These are phyloP conservation scores for Escarpia spicata DNA, from an alignment of 2,888 invertebrate species.

Conservation along the genomic window DNA sequence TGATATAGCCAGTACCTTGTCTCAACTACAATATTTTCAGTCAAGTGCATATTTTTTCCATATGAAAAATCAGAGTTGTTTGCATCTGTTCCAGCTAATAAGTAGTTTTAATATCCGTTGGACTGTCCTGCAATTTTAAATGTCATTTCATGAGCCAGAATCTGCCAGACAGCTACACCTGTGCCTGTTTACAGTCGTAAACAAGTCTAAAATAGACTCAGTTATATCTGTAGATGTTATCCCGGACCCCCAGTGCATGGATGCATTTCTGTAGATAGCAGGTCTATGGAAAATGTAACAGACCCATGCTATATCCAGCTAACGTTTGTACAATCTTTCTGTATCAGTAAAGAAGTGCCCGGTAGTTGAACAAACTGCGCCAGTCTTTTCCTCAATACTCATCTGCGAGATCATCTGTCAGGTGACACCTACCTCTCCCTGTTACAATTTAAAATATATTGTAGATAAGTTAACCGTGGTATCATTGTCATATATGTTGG, in stretches of 20 bases:
- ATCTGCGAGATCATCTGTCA: not conserved
- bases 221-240: not conserved
- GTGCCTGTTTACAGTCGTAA: not conserved
- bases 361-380: too few species aligned
- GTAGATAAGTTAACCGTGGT: not conserved
- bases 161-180: not conserved
- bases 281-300: not conserved
- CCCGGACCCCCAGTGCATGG: not conserved
- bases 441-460: not conserved
- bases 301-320: not conserved
- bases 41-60: too few species aligned
- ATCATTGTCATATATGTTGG: too few species aligned
- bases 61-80: too few species aligned
- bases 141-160: too few species aligned
- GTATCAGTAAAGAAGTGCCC: too few species aligned
- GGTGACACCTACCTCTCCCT: not conserved
- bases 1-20: too few species aligned
- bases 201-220: not conserved
- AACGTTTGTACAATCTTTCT: not conserved
- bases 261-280: not conserved
- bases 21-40: too few species aligned
- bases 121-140: too few species aligned
- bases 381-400: too few species aligned
- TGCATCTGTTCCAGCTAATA: too few species aligned
- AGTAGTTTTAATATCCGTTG: too few species aligned